Conservation (phyloP, 2,797 vertebrate genomes). For the Ispidina lecontei region DNA sequence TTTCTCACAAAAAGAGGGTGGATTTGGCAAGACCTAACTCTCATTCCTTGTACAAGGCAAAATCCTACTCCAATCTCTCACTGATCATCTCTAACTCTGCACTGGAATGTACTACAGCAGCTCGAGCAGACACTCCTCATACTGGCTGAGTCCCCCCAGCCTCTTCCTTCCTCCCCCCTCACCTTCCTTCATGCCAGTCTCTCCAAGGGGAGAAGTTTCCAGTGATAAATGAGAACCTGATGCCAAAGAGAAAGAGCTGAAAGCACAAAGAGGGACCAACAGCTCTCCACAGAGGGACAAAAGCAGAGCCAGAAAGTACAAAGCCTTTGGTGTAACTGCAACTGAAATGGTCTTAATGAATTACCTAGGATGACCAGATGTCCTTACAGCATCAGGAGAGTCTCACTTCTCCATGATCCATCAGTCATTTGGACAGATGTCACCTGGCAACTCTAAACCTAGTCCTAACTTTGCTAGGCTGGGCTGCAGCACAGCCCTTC, state of each 20-base stretch:
- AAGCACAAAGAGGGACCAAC: background rate
- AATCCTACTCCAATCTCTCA: background rate
- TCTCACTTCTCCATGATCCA: background rate
- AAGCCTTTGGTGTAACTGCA: background rate
- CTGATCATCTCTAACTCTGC: background rate
- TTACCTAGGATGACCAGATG: background rate
- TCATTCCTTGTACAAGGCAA: background rate
- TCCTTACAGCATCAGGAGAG: background rate
- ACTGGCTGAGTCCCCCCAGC: background rate
- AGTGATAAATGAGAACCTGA: fast-evolving
- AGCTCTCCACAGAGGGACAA: background rate
- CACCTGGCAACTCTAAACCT: background rate
- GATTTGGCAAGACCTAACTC: background rate
- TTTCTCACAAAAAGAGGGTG: background rate
- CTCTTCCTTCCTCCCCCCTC: no score
- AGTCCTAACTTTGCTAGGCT: background rate
- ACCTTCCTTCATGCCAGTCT: background rate
- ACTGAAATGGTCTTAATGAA: background rate
- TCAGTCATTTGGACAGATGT: background rate
- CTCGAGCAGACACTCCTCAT: background rate
- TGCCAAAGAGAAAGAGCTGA: background rate
- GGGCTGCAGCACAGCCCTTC: background rate
- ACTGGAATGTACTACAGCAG: background rate
- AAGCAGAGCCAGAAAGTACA: background rate
- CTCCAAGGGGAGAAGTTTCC: background rate